Percentiles rank a stretch among this genome's conserved stretches.
These are phyloP conservation scores for Charaxes varanes DNA, from an alignment of 1,140 invertebrate species.

Conservation along the genomic window DNA sequence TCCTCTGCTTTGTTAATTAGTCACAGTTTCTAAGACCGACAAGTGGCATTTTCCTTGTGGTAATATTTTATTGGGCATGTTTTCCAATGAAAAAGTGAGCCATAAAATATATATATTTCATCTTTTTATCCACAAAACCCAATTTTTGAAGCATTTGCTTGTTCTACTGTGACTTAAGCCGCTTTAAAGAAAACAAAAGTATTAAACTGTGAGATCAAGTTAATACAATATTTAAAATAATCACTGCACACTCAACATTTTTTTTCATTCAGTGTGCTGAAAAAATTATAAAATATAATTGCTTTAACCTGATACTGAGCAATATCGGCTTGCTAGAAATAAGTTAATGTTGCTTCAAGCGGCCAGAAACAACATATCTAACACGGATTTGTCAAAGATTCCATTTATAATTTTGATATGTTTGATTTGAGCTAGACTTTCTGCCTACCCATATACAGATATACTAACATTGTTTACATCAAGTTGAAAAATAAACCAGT, in stretches of 20 bases:
- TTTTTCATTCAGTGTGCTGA: too few species aligned
- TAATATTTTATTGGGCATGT: not conserved
- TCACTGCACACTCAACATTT: not conserved
- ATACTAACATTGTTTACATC: conserved; percentile 28
- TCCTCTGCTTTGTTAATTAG: conserved; percentile 46
- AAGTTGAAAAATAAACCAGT: conserved; percentile 37
- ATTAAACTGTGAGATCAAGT: conserved; percentile 14
- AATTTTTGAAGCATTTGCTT: conserved; percentile 4
- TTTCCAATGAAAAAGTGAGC: conserved; percentile 7
- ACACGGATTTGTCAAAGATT: conserved; percentile 31
- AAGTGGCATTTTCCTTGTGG: not conserved
- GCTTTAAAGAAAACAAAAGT: conserved; percentile 27
- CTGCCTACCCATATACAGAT: conserved; percentile 46
- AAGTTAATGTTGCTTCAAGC: conserved; percentile 52
- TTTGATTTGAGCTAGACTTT: conserved; percentile 56
- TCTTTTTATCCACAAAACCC: conserved; percentile 9
- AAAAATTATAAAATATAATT: conserved; percentile 16
- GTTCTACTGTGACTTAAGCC: conserved; percentile 32
- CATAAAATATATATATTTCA: conserved; percentile 10
- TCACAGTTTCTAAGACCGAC: conserved; percentile 55
- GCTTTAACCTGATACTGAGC: conserved; percentile 34
- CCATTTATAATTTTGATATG: conserved; percentile 25
- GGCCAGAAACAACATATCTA: conserved; percentile 49
- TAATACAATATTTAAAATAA: conserved; percentile 4
- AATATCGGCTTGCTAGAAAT: conserved; percentile 41